Evolutionary conservation across 2,888 invertebrate genomes (phyloP).

Genomic region (Erebia palarica): DNA sequence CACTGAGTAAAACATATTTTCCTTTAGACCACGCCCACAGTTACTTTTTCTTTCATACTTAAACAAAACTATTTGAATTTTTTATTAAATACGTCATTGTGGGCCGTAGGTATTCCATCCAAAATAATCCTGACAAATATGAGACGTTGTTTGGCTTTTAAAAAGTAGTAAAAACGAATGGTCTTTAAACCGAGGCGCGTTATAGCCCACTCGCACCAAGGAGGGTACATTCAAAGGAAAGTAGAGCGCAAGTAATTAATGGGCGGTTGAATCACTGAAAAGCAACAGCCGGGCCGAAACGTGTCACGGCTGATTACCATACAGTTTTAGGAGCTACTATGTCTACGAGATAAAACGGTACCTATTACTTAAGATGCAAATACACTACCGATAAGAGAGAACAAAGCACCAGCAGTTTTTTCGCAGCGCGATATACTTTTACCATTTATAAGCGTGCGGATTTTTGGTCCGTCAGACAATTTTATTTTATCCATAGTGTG

Average conservation of each 20-base stretch:
- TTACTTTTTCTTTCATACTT: too few relatives aligned
- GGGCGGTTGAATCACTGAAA: conserved; percentile 36
- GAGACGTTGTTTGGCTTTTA: conserved; percentile 3
- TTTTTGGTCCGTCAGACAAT: too few relatives aligned
- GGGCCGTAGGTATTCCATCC: neutral
- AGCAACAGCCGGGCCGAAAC: conserved; percentile 16
- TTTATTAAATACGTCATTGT: conserved; percentile 5
- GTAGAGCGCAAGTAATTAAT: conserved; percentile 38
- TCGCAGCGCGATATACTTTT: too few relatives aligned
- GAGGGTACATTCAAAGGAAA: conserved; percentile 33
- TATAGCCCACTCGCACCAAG: conserved; percentile 23
- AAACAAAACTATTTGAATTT: neutral
- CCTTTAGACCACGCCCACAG: too few relatives aligned
- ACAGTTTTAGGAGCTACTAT: conserved; percentile 2
- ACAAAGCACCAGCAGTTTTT: too few relatives aligned
- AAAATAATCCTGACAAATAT: conserved; percentile 6
- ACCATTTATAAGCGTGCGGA: too few relatives aligned
- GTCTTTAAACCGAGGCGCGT: conserved; percentile 14
- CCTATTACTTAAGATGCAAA: neutral
- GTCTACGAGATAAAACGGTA: neutral
- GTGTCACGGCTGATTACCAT: conserved; percentile 28
- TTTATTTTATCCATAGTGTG: too few relatives aligned
- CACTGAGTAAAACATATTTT: too few relatives aligned
- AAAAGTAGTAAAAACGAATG: conserved; percentile 3
- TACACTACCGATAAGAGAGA: too few relatives aligned